phyloP scores from a whole-genome alignment of 2,888 invertebrate genomes.

The Cyclophora punctaria region DNA sequence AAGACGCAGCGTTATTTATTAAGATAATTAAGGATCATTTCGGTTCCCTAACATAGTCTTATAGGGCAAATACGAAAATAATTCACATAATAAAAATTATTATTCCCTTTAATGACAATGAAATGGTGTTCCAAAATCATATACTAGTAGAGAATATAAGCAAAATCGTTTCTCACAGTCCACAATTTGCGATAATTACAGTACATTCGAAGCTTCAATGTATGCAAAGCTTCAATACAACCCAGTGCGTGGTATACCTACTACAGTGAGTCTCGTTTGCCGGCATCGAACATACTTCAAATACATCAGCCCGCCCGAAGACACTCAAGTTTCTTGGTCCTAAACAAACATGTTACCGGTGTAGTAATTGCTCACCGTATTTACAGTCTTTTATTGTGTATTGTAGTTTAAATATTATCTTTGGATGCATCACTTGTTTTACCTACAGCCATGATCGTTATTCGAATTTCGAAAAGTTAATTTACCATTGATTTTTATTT shows the following conservation, averaged over 20 bases:
- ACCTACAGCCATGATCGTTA: slow-evolving; percentile 54
- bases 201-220: background rate
- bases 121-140: no score
- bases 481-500: slow-evolving; percentile 57
- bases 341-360: slow-evolving; percentile 71
- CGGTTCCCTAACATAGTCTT: no score
- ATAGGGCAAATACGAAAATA: no score
- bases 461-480: slow-evolving; percentile 52
- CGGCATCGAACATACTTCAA: slow-evolving; percentile 52
- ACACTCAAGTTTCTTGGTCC: slow-evolving; percentile 72
- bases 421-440: slow-evolving; percentile 65
- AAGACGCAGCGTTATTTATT: background rate
- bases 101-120: no score
- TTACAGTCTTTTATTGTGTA: slow-evolving; percentile 73
- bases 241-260: slow-evolving; percentile 2
- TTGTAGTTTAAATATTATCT: slow-evolving; percentile 68
- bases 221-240: background rate
- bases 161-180: no score
- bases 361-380: slow-evolving; percentile 70
- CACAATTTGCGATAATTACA: no score
- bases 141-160: no score
- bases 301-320: slow-evolving; percentile 66
- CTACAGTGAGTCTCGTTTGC: slow-evolving; percentile 10
- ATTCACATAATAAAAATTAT: no score
- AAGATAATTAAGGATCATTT: no score